Conservation (phyloP, 2,797 vertebrate species). For the Enteromius trimaculatus region DNA sequence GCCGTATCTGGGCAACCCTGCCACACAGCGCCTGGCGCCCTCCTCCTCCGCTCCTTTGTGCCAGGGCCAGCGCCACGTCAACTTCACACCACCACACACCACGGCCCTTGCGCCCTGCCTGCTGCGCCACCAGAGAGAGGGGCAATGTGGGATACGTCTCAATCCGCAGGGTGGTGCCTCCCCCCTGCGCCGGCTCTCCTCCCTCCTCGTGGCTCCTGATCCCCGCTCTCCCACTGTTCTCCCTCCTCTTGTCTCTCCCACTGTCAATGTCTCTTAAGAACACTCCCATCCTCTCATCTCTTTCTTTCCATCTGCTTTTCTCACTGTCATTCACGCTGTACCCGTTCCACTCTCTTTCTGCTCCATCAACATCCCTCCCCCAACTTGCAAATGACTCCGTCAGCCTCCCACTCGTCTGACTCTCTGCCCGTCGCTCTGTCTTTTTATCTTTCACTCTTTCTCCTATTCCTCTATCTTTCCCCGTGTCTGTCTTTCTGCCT, state of each 20-base stretch:
- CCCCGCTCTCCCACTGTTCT: slow-evolving; percentile 27
- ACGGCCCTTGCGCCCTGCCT: slow-evolving; percentile 69
- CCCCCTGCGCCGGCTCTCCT: slow-evolving; percentile 58
- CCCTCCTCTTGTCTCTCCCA: slow-evolving; percentile 29
- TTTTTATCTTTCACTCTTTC: slow-evolving; percentile 34
- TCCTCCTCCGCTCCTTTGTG: slow-evolving; percentile 69
- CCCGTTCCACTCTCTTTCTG: slow-evolving; percentile 5
- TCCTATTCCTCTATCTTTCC: slow-evolving; percentile 29
- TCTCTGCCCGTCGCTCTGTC: slow-evolving; percentile 35
- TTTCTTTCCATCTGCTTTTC: slow-evolving; percentile 38
- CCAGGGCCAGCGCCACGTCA: slow-evolving; percentile 83
- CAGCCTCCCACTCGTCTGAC: slow-evolving; percentile 38
- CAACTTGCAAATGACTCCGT: slow-evolving; percentile 46
- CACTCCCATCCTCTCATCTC: slow-evolving; percentile 40
- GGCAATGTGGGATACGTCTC: slow-evolving; percentile 85
- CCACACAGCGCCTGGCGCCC: slow-evolving; percentile 67
- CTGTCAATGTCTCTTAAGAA: slow-evolving; percentile 44
- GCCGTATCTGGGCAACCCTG: slow-evolving; percentile 85
- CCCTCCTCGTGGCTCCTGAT: slow-evolving; percentile 38
- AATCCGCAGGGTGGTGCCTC: slow-evolving; percentile 84
- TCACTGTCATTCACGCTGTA: slow-evolving; percentile 49
- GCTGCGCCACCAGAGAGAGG: slow-evolving; percentile 48
- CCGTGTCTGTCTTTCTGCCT: slow-evolving; percentile 59
- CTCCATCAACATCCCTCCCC: slow-evolving; percentile 33
- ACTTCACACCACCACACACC: slow-evolving; percentile 70